Evolutionary conservation across 2,888 invertebrate species (phyloP), one percentile per base, ranked within the genome.

Genomic region (Chloroclystis v-ata): DNA sequence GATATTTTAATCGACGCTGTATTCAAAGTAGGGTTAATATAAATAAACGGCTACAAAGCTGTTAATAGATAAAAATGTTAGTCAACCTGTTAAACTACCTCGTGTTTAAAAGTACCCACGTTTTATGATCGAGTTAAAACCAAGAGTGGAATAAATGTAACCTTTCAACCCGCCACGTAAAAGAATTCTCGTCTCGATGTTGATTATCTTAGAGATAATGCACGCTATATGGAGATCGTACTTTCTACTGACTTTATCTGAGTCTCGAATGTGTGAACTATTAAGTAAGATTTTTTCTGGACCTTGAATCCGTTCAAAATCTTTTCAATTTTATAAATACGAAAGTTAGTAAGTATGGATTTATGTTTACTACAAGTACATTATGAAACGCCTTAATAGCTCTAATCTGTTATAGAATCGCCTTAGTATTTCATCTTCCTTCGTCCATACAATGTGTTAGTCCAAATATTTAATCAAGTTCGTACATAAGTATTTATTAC

Each of bases 111-210:
- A 45, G 44, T 38, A 41, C 14, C 14, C 26, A 37, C 28, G 41
- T 42, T 45, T 41, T 44, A 37, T n/a, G 24, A 43, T 9, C 43
- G 20, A 26, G 30, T 51, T 37, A 37, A 47, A 47, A 49, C 45
- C 47, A 50, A 50, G 52, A 52, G 48, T 53, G 50, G 43, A 53
- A 47, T 44, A 54, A 49, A 46, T 41, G 26, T 45, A 59, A 70
- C 66, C 71, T 67, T 67, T 68, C 67, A 61, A 71, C 73, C 70
- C 60, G 52, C 58, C 74, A 73, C 74, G 72, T 67, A 63, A 56
- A 56, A 47, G 40, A 52, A 48, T 60, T 65, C 58, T 56, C 56
- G 52, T 44, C 48, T 42, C 50, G 43, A 56, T 50, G 56, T 56
- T 59, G 59, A 56, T 54, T 54, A 54, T 60, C 54, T 58, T 26